Percentiles rank a stretch among this genome's conserved stretches.
Evolutionary conservation across 2,888 invertebrate genomes (phyloP).

Genomic region (Pristionchus fissidentatus): DNA sequence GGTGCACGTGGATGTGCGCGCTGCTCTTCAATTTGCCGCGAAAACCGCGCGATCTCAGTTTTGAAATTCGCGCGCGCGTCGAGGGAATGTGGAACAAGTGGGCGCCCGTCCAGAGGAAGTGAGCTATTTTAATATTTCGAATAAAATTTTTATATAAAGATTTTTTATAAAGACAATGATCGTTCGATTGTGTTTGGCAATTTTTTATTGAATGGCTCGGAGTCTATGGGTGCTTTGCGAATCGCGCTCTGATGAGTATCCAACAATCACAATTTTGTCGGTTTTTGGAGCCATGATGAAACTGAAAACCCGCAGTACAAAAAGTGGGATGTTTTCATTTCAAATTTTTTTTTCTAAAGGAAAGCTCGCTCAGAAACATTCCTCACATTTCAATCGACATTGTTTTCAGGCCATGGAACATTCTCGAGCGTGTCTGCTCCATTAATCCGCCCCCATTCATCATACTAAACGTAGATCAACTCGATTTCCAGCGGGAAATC

Average conservation of each 20-base stretch:
- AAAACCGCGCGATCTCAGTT: slow-evolving; percentile 60
- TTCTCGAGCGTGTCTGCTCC: slow-evolving; percentile 65
- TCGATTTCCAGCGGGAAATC: slow-evolving; percentile 58
- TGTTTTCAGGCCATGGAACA: slow-evolving; percentile 61
- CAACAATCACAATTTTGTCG: not conserved
- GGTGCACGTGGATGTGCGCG: slow-evolving; percentile 65
- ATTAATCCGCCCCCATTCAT: slow-evolving; percentile 62
- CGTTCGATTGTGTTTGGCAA: too few relatives aligned
- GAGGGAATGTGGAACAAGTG: slow-evolving; percentile 67
- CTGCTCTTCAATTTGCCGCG: slow-evolving; percentile 62
- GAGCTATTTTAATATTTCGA: not conserved
- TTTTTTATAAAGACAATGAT: not conserved
- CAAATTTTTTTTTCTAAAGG: too few relatives aligned
- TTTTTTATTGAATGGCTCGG: too few relatives aligned
- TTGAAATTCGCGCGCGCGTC: slow-evolving; percentile 65
- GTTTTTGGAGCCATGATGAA: too few relatives aligned
- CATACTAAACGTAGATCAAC: slow-evolving; percentile 58
- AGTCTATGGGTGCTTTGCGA: not conserved
- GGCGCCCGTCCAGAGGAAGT: slow-evolving; percentile 58
- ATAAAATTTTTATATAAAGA: not conserved
- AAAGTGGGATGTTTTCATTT: too few relatives aligned
- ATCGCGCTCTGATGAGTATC: not conserved
- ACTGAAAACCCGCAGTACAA: too few relatives aligned
- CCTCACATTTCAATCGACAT: not conserved
- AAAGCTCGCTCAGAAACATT: too few relatives aligned